Evolutionary conservation across 30 jellyfish, hydroid and myxozoan species (phyloP).

Genomic region (Rhopilema esculentum): DNA sequence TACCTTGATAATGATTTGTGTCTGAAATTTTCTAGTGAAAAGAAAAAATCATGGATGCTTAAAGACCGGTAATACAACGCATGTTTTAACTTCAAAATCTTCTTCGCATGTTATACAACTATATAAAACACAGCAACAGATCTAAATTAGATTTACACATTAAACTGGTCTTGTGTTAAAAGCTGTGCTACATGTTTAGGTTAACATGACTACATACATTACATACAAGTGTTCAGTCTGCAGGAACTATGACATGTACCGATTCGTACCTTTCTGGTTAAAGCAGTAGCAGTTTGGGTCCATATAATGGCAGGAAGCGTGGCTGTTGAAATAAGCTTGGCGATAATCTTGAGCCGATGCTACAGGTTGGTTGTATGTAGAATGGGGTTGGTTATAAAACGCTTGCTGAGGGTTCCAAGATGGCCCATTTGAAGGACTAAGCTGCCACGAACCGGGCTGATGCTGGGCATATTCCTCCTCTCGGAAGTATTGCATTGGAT

Average conservation of each 20-base stretch:
- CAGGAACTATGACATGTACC: slow-evolving; percentile 21
- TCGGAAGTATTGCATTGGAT: slow-evolving; percentile 81
- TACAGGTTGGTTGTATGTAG: slow-evolving; percentile 46
- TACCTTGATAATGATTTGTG: background rate
- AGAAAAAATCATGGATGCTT: background rate
- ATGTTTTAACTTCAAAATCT: background rate
- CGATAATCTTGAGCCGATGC: slow-evolving; percentile 60
- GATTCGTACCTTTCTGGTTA: slow-evolving; percentile 69
- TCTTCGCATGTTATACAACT: background rate
- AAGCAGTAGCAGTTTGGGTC: slow-evolving; percentile 82
- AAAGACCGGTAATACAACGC: background rate
- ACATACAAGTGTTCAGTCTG: background rate
- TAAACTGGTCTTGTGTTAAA: background rate
- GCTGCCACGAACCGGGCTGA: slow-evolving; percentile 68
- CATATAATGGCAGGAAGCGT: slow-evolving; percentile 84
- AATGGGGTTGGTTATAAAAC: slow-evolving; percentile 63
- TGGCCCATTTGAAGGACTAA: slow-evolving; percentile 58
- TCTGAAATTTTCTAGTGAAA: no score
- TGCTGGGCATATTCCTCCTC: slow-evolving; percentile 76
- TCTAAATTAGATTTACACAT: background rate
- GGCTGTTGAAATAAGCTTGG: slow-evolving; percentile 65
- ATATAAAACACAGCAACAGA: background rate
- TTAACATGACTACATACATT: background rate
- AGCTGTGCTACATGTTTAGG: background rate
- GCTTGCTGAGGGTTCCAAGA: slow-evolving; percentile 69